Evolutionary conservation across 2,888 invertebrate species (phyloP).

Genomic region (Patella depressa): DNA sequence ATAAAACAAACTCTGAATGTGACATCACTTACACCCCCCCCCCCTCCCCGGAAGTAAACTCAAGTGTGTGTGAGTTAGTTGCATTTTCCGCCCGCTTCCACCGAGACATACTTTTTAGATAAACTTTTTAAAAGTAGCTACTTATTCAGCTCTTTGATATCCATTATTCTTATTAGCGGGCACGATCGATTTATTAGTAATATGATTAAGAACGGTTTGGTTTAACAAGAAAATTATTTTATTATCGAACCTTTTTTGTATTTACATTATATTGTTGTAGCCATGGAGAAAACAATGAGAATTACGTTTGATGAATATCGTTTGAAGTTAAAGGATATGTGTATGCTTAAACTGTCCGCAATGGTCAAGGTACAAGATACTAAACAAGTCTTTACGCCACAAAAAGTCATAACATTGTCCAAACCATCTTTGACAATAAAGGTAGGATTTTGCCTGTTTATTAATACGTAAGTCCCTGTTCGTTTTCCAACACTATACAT

Average conservation of each 20-base stretch:
- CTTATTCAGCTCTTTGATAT: too few relatives aligned
- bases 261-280: slow-evolving; percentile 68
- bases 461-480: background rate
- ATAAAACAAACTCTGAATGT: too few relatives aligned
- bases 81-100: too few relatives aligned
- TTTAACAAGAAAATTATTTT: too few relatives aligned
- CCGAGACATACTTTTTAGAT: too few relatives aligned
- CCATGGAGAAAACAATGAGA: slow-evolving; percentile 77
- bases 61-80: too few relatives aligned
- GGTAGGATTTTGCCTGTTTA: slow-evolving; percentile 71
- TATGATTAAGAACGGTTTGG: too few relatives aligned
- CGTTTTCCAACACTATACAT: background rate
- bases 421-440: slow-evolving; percentile 80
- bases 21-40: too few relatives aligned
- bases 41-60: too few relatives aligned
- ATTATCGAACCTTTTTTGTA: background rate
- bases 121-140: too few relatives aligned
- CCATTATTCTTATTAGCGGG: too few relatives aligned
- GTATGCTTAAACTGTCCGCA: slow-evolving; percentile 81
- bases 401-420: slow-evolving; percentile 85
- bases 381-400: slow-evolving; percentile 86
- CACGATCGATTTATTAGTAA: too few relatives aligned
- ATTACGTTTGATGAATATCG: slow-evolving; percentile 75
- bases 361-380: slow-evolving; percentile 85
- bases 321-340: slow-evolving; percentile 80